Conservation (phyloP, 2,888 invertebrate genomes). For the Balanococcus diminutus region DNA sequence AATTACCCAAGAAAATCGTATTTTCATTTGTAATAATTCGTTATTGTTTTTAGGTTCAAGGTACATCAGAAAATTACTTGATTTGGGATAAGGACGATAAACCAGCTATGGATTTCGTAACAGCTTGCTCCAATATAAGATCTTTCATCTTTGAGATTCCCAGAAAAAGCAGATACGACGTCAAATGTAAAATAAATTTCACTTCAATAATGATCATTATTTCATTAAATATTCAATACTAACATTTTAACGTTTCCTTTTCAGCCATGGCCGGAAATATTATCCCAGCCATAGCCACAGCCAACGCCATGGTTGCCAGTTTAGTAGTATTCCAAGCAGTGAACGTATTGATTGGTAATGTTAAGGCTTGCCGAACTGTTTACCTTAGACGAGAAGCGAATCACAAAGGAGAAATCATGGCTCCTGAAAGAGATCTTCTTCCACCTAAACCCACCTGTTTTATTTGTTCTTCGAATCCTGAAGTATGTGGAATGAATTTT, state of each 20-base stretch:
- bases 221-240: not conserved
- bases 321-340: conserved; percentile 90
- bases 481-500: conserved; percentile 64
- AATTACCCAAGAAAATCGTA: not conserved
- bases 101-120: conserved; percentile 93
- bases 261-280: conserved; percentile 98
- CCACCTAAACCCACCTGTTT: conserved; percentile 92
- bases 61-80: conserved; percentile 63
- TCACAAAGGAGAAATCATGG: conserved; percentile 74
- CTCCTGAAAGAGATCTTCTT: conserved; percentile 75
- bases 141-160: conserved; percentile 88
- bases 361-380: conserved; percentile 75
- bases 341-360: conserved; percentile 72
- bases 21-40: not conserved
- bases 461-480: conserved; percentile 89
- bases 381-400: conserved; percentile 77
- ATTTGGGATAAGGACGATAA: conserved; percentile 99
- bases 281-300: conserved; percentile 98
- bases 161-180: conserved; percentile 86
- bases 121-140: conserved; percentile 91
- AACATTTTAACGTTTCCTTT: too few relatives aligned
- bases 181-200: conserved; percentile 74
- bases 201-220: not conserved
- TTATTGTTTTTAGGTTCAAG: not conserved
- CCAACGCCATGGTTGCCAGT: conserved; percentile 97